These are phyloP conservation scores for Aplysina aerophoba DNA, from an alignment of 37 sponge, comb jelly and placozoan genomes.

Conservation along the genomic window DNA sequence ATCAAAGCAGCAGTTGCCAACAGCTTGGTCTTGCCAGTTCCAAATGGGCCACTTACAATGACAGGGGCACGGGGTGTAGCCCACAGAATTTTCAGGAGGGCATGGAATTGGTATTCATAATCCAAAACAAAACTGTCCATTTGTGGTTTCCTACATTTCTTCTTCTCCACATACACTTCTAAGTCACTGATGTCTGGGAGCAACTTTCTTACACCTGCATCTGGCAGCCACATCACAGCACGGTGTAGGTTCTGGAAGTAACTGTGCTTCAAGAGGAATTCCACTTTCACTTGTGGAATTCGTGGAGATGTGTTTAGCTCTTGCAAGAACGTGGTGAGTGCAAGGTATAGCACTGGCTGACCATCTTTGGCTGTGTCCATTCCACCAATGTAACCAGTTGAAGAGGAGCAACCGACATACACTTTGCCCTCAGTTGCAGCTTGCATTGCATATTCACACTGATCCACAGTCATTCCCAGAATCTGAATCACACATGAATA, in stretches of 20 bases:
- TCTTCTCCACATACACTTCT: too few relatives aligned
- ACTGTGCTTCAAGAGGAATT: constrained; percentile 31
- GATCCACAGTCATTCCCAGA: too few relatives aligned
- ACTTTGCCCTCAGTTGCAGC: too few relatives aligned
- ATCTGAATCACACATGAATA: too few relatives aligned
- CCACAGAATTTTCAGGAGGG: not conserved
- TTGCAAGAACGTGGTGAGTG: too few relatives aligned
- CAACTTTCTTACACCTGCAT: not conserved
- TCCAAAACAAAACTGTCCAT: too few relatives aligned
- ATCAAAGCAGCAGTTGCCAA: constrained; percentile 28
- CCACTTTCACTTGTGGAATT: not conserved
- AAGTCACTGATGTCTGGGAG: not conserved
- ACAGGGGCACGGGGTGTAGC: not conserved
- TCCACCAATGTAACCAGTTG: too few relatives aligned
- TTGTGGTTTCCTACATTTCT: not conserved
- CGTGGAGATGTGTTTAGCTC: too few relatives aligned
- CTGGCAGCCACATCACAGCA: constrained; percentile 12
- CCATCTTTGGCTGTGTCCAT: too few relatives aligned
- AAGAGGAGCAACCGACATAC: too few relatives aligned
- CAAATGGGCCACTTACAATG: constrained; percentile 38
- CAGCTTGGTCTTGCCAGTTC: constrained; percentile 36
- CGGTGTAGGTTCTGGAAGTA: constrained; percentile 38
- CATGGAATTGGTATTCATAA: constrained; percentile 4
- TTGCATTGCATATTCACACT: too few relatives aligned
- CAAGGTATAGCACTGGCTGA: too few relatives aligned